These are phyloP conservation scores for Hirtodrosophila trivittata DNA, from an alignment of 2,888 invertebrate species.

Conservation along the genomic window DNA sequence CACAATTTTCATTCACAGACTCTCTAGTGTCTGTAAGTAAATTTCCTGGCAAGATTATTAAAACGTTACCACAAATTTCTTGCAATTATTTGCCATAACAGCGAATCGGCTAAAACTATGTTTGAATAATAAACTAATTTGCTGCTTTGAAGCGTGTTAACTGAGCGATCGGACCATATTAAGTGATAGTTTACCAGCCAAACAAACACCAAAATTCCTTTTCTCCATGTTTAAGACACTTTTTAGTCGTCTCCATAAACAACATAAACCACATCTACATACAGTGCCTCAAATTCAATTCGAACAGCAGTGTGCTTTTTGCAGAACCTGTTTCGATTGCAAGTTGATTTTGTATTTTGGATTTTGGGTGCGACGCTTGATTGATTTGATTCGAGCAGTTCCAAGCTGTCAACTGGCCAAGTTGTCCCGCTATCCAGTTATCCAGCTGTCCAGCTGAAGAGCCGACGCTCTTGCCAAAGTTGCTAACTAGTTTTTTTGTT, in stretches of 20 bases:
- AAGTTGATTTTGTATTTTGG: slow-evolving; percentile 33
- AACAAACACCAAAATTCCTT: slow-evolving; percentile 1
- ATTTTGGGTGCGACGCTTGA: slow-evolving; percentile 67
- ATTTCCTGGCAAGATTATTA: not conserved
- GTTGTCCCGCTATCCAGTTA: slow-evolving; percentile 17
- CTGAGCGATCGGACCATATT: not conserved
- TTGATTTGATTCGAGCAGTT: slow-evolving; percentile 60
- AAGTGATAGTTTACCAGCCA: slow-evolving; percentile 12
- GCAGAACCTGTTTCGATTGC: slow-evolving; percentile 57
- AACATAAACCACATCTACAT: slow-evolving; percentile 24
- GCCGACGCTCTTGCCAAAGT: slow-evolving; percentile 36
- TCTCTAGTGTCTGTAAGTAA: too few relatives aligned
- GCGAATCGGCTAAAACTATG: slow-evolving; percentile 14
- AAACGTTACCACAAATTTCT: not conserved
- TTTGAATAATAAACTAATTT: slow-evolving; percentile 23
- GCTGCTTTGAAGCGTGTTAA: not conserved
- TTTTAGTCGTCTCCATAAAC: not conserved
- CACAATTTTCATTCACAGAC: not conserved
- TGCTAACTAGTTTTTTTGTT: slow-evolving; percentile 20
- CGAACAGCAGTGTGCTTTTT: slow-evolving; percentile 21
- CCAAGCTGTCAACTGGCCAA: slow-evolving; percentile 31
- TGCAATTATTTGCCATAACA: slow-evolving; percentile 5
- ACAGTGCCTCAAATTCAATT: slow-evolving; percentile 24
- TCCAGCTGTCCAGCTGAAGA: slow-evolving; percentile 27
- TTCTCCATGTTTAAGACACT: not conserved